phyloP scores from a whole-genome alignment of 2,113 vertebrate genomes.

The Pachycephala philippinensis region DNA sequence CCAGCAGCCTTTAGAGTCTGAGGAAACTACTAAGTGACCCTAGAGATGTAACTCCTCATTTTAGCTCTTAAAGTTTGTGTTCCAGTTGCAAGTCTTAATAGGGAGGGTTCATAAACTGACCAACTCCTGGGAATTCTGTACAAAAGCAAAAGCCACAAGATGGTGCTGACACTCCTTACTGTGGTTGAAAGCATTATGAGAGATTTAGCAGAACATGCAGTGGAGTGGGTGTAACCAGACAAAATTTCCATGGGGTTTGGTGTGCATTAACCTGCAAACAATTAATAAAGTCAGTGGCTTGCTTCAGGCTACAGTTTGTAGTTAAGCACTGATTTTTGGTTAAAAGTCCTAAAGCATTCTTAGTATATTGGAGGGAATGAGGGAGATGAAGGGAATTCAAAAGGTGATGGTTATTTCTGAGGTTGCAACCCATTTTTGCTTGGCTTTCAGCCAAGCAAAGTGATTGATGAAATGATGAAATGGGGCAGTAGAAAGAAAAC shows the following conservation, averaged over 20 bases:
- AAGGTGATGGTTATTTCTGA: not conserved
- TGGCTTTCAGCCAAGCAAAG: not conserved
- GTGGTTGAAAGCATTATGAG: not conserved
- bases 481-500: not conserved
- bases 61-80: not conserved
- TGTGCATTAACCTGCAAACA: not conserved
- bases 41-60: not conserved
- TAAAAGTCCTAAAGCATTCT: not conserved
- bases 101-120: not conserved
- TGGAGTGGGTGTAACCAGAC: no score
- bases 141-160: not conserved
- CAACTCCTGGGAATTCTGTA: not conserved
- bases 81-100: not conserved
- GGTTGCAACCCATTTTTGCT: not conserved
- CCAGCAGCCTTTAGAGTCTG: not conserved
- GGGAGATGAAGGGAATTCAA: not conserved
- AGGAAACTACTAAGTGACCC: not conserved
- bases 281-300: not conserved
- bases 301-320: not conserved
- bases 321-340: not conserved
- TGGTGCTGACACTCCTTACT: conserved; percentile 19
- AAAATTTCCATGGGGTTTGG: not conserved
- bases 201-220: not conserved
- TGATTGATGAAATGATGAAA: not conserved
- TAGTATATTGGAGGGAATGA: not conserved